Evolutionary conservation across 2,113 vertebrate species (phyloP).

Genomic region (Sphaerodactylus townsendi): DNA sequence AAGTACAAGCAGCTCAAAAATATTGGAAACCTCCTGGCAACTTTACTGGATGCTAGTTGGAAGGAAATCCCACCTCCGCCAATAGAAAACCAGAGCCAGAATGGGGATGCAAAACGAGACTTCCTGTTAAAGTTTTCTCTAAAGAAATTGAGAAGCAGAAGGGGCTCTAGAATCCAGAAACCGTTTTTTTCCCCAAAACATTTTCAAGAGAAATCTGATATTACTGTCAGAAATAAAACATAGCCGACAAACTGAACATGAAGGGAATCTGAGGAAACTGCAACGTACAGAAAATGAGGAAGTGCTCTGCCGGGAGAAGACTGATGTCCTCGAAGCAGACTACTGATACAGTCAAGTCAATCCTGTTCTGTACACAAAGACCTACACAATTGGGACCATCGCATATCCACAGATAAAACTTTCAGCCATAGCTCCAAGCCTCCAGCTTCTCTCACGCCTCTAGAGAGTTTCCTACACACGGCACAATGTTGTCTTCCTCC

Average conservation of each 20-base stretch:
- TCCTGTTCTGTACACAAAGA: slow-evolving; percentile 1
- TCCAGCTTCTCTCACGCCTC: slow-evolving; percentile 1
- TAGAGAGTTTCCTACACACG: not conserved
- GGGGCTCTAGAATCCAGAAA: not conserved
- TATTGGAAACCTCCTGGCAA: slow-evolving; percentile 20
- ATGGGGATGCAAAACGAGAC: not conserved
- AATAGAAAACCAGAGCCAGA: not conserved
- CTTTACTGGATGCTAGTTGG: slow-evolving; percentile 9
- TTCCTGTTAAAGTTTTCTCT: not conserved
- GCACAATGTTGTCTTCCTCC: not conserved
- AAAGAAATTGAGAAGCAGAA: not conserved
- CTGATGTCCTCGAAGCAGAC: slow-evolving; percentile 15
- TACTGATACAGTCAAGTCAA: not conserved
- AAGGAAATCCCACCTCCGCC: slow-evolving; percentile 14
- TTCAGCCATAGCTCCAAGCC: not conserved
- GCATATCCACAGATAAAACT: not conserved
- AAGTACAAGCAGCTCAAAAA: not conserved
- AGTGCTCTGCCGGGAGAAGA: not conserved
- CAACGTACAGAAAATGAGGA: not conserved
- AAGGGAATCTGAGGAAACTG: not conserved
- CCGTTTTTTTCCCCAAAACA: no score
- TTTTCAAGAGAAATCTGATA: not conserved
- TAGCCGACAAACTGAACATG: not conserved
- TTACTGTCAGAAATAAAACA: slow-evolving; percentile 18
- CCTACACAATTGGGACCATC: slow-evolving; percentile 2